Evolutionary conservation across 2,797 vertebrate genomes (phyloP).

Genomic region (Anguilla obscura): DNA sequence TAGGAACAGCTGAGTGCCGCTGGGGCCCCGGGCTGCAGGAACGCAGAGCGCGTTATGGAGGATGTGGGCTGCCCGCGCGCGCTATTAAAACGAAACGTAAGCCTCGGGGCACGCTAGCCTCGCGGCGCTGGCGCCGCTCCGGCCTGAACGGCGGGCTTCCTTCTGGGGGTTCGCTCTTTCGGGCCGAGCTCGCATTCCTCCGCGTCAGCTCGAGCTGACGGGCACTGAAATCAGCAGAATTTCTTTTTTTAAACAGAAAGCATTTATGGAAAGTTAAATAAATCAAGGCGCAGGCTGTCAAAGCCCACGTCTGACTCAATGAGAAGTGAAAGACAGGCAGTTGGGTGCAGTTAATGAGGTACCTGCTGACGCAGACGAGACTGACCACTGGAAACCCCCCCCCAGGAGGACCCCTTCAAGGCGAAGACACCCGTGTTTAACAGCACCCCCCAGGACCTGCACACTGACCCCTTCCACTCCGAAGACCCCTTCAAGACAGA

Average conservation of each 20-base stretch:
- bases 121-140: neutral
- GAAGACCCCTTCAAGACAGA: conserved; percentile 94
- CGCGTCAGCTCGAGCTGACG: conserved; percentile 18
- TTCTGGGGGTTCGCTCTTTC: neutral
- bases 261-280: neutral
- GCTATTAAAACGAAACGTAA: conserved; percentile 37
- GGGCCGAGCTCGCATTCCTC: neutral
- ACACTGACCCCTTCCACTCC: conserved; percentile 88
- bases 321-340: neutral
- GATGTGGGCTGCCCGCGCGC: conserved; percentile 25
- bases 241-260: neutral
- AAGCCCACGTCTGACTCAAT: neutral
- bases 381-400: conserved; percentile 1
- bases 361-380: neutral
- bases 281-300: neutral
- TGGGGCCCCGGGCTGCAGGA: neutral
- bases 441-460: conserved; percentile 80
- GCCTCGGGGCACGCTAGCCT: neutral
- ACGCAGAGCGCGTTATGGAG: conserved; percentile 33
- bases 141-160: neutral
- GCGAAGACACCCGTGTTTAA: conserved; percentile 85
- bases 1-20: conserved; percentile 39
- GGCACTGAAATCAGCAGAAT: neutral
- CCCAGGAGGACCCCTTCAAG: conserved; percentile 92
- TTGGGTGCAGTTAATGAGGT: conserved; percentile 8